phyloP scores from a whole-genome alignment of 2,888 invertebrate genomes.

The Rapana venosa region DNA sequence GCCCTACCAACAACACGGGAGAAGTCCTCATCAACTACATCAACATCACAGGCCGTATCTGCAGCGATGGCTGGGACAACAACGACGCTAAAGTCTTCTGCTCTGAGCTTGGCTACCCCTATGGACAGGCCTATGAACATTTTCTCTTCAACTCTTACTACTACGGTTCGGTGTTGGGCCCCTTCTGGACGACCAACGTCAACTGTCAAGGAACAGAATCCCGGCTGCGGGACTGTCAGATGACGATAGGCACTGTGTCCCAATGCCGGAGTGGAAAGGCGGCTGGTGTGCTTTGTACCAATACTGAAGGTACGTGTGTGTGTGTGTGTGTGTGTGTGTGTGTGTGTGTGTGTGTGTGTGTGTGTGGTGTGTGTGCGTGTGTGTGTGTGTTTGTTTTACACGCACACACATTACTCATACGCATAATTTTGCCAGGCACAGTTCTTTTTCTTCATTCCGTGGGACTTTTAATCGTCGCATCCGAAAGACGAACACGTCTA shows the following conservation, averaged over 20 bases:
- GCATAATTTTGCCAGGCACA: no score
- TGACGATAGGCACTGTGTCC: slow-evolving; percentile 58
- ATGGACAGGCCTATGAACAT: slow-evolving; percentile 68
- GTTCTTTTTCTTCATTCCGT: no score
- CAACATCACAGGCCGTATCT: slow-evolving; percentile 66
- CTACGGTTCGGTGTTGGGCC: slow-evolving; percentile 65
- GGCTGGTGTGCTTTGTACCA: slow-evolving; percentile 68
- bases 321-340: slow-evolving; percentile 3
- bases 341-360: background rate
- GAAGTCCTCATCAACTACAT: slow-evolving; percentile 63
- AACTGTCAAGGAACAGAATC: slow-evolving; percentile 66
- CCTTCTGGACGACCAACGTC: slow-evolving; percentile 82
- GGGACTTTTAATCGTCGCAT: no score
- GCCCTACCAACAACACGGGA: slow-evolving; percentile 63
- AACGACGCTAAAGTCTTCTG: slow-evolving; percentile 67
- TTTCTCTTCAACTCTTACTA: slow-evolving; percentile 57
- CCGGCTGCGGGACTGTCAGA: slow-evolving; percentile 61
- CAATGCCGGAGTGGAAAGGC: slow-evolving; percentile 60
- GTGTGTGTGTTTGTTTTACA: slow-evolving; percentile 6
- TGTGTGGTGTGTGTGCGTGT: background rate
- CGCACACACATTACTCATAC: no score
- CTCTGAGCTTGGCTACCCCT: slow-evolving; percentile 62
- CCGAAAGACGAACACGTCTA: no score
- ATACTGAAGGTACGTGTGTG: slow-evolving; percentile 58
- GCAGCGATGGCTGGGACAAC: slow-evolving; percentile 67